phyloP scores from a whole-genome alignment of 2,113 vertebrate genomes.

The Sakesphorus luctuosus region DNA sequence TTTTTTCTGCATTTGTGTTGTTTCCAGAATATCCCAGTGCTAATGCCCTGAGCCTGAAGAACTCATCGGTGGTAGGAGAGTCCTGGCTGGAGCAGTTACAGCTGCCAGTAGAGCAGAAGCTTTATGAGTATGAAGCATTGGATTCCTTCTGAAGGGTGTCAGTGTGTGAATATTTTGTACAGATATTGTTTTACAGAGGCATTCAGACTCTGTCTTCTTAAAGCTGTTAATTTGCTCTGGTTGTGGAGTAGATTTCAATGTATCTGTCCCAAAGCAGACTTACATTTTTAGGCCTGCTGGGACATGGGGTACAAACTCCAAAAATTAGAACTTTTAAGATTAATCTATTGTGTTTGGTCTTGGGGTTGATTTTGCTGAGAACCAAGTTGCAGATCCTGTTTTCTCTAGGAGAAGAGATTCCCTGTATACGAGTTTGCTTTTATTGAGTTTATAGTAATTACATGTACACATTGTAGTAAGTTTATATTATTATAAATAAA shows the following conservation, averaged over 20 bases:
- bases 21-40: slow-evolving; percentile 85
- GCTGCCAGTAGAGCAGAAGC: slow-evolving; percentile 81
- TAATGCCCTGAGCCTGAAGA: slow-evolving; percentile 85
- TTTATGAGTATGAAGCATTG: slow-evolving; percentile 78
- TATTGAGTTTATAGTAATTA: not conserved
- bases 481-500: not conserved
- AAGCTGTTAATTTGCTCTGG: not conserved
- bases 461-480: not conserved
- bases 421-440: not conserved
- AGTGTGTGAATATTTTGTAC: not conserved
- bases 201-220: not conserved
- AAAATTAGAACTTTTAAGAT: not conserved
- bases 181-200: slow-evolving; percentile 21
- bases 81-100: slow-evolving; percentile 85
- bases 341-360: not conserved
- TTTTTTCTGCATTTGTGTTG: not conserved
- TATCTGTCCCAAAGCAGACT: not conserved
- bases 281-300: not conserved
- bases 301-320: not conserved
- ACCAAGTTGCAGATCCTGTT: not conserved
- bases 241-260: not conserved
- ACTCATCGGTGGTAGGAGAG: slow-evolving; percentile 89
- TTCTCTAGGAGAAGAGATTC: not conserved
- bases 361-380: not conserved
- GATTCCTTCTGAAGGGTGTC: not conserved